phyloP scores from a whole-genome alignment of 2,888 invertebrate genomes.

The Acrocera orbiculus region DNA sequence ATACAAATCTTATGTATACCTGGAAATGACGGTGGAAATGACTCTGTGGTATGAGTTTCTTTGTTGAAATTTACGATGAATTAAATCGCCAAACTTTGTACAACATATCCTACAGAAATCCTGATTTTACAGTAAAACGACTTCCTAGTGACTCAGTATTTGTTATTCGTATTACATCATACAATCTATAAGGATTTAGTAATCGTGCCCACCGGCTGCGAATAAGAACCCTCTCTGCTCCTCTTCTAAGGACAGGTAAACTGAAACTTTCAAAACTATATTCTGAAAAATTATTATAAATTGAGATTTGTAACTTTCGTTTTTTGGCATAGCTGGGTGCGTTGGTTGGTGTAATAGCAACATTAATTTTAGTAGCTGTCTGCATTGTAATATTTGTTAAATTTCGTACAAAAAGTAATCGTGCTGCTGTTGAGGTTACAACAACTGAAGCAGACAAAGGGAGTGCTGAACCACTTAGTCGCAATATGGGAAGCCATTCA shows the following conservation, averaged over 20 bases:
- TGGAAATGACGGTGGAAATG: slow-evolving; percentile 31
- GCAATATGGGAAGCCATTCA: slow-evolving; percentile 32
- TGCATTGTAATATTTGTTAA: slow-evolving; percentile 54
- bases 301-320: too few species aligned
- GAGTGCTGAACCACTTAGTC: slow-evolving; percentile 29
- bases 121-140: slow-evolving; percentile 28
- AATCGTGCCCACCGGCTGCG: slow-evolving; percentile 24
- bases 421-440: slow-evolving; percentile 20
- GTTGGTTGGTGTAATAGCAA: slow-evolving; percentile 59
- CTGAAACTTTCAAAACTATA: slow-evolving; percentile 6
- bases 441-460: slow-evolving; percentile 31
- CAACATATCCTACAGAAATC: slow-evolving; percentile 27
- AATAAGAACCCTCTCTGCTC: slow-evolving; percentile 28
- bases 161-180: slow-evolving; percentile 27
- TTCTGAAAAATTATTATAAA: too few species aligned
- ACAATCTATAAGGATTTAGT: slow-evolving; percentile 29
- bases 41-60: slow-evolving; percentile 29
- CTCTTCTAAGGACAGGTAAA: slow-evolving; percentile 28
- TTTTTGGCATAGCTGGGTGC: slow-evolving; percentile 64
- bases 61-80: slow-evolving; percentile 29
- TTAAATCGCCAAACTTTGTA: slow-evolving; percentile 28
- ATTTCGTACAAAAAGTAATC: slow-evolving; percentile 34
- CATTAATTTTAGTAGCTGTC: slow-evolving; percentile 54
- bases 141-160: slow-evolving; percentile 30
- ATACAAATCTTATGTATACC: slow-evolving; percentile 28